A percentile compares a stretch with the other conserved stretches of the same genome.
Evolutionary conservation across 2,797 vertebrate species (phyloP).

Genomic region (Chaunax sp.): DNA sequence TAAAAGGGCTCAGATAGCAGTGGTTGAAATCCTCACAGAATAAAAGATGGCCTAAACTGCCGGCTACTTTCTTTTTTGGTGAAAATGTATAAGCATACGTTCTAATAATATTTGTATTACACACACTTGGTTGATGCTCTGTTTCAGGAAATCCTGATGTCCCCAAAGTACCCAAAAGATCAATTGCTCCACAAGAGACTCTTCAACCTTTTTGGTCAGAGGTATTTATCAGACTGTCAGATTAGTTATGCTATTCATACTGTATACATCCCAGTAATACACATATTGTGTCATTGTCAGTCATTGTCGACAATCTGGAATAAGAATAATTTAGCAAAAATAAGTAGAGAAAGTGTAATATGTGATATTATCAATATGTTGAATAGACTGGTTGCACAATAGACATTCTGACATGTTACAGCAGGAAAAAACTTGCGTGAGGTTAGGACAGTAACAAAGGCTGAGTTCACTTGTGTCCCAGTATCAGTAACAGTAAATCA

Average conservation of each 20-base stretch:
- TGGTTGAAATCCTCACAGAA: too few relatives aligned
- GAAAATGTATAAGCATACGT: neutral
- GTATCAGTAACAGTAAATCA: too few relatives aligned
- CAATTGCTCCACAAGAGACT: constrained; percentile 75
- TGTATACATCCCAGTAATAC: neutral
- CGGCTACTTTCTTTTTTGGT: neutral
- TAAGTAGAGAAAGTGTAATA: neutral
- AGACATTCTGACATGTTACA: too few relatives aligned
- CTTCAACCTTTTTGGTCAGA: constrained; percentile 86
- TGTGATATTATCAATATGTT: neutral
- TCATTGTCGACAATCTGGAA: neutral
- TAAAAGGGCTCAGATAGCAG: neutral
- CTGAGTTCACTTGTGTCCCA: too few relatives aligned
- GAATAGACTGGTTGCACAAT: too few relatives aligned
- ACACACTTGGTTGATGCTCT: constrained; percentile 1
- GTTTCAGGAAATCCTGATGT: constrained; percentile 90
- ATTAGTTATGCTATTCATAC: neutral
- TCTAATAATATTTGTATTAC: neutral
- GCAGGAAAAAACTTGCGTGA: too few relatives aligned
- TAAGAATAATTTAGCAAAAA: neutral
- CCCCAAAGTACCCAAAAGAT: constrained; percentile 89
- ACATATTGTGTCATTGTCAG: neutral
- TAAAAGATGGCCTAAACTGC: too few relatives aligned
- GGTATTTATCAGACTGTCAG: constrained; percentile 74
- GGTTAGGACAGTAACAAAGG: too few relatives aligned